A percentile compares a stretch with the other conserved stretches of the same genome.
Evolutionary conservation across 2,113 vertebrate species (phyloP).

Genomic region (Oxyruncus cristatus): DNA sequence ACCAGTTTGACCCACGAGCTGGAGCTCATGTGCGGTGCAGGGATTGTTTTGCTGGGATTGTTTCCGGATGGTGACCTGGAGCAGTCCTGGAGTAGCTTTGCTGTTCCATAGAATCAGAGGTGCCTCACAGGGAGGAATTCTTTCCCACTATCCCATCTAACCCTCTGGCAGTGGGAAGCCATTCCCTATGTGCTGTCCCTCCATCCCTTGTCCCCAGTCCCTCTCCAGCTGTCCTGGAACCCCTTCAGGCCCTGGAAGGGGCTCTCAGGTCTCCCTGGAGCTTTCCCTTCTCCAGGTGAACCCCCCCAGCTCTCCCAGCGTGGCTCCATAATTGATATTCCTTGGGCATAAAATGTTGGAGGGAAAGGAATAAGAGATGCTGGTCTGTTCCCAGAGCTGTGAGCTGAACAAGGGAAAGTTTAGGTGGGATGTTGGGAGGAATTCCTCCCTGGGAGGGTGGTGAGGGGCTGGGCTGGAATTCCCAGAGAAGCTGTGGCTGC

Average conservation of each 20-base stretch:
- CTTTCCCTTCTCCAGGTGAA: not conserved
- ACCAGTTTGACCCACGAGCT: not conserved
- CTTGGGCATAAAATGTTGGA: not conserved
- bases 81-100: not conserved
- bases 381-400: not conserved
- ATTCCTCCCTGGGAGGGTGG: not conserved
- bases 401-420: not conserved
- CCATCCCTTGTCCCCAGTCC: not conserved
- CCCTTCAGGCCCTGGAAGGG: not conserved
- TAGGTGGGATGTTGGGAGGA: not conserved
- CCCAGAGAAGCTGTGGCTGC: not conserved
- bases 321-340: not conserved
- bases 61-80: not conserved
- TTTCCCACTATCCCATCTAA: not conserved
- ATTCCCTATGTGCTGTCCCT: not conserved
- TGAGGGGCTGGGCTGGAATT: not conserved
- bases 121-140: not conserved
- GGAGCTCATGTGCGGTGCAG: not conserved
- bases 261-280: not conserved
- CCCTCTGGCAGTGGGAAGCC: not conserved
- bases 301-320: not conserved
- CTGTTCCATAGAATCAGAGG: fast-evolving
- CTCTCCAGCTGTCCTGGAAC: not conserved
- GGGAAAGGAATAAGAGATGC: too few relatives aligned
- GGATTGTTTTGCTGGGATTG: not conserved